Percentiles rank a stretch among this genome's conserved stretches.
Conservation (phyloP, 2,888 invertebrate genomes). For the Acanthosepion lycidas region DNA sequence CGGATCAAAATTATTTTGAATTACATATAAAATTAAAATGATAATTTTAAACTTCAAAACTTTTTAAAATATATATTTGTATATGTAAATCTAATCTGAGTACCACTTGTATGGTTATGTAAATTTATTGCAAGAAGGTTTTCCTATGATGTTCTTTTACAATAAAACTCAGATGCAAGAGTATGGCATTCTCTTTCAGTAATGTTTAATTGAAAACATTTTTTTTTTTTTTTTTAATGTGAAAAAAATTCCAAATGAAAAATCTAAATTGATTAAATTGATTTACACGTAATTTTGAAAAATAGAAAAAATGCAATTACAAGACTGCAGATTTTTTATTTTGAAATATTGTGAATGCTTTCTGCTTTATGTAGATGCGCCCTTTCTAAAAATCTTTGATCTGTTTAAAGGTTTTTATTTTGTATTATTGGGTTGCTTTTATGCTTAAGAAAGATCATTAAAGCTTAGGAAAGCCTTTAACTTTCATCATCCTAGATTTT, state of each 20-base stretch:
- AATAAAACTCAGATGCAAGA: no score
- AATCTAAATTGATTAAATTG: no score
- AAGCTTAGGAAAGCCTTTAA: neutral
- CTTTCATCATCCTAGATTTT: neutral
- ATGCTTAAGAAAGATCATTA: neutral
- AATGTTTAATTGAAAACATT: neutral
- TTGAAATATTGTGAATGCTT: neutral
- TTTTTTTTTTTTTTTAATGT: neutral
- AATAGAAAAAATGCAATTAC: no score
- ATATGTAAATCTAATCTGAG: no score
- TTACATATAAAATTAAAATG: neutral
- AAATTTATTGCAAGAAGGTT: no score
- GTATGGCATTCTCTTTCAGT: no score
- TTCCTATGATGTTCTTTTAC: no score
- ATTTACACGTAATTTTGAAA: no score
- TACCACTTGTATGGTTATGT: no score
- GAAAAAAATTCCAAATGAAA: neutral
- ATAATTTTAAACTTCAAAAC: neutral
- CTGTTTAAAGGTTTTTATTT: neutral
- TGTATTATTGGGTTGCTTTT: neutral
- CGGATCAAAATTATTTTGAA: neutral
- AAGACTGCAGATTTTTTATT: neutral
- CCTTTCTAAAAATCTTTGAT: neutral
- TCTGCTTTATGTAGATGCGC: neutral
- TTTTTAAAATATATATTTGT: no score